Evolutionary conservation across 2,113 vertebrate genomes (phyloP).

Genomic region (Vimba vimba): DNA sequence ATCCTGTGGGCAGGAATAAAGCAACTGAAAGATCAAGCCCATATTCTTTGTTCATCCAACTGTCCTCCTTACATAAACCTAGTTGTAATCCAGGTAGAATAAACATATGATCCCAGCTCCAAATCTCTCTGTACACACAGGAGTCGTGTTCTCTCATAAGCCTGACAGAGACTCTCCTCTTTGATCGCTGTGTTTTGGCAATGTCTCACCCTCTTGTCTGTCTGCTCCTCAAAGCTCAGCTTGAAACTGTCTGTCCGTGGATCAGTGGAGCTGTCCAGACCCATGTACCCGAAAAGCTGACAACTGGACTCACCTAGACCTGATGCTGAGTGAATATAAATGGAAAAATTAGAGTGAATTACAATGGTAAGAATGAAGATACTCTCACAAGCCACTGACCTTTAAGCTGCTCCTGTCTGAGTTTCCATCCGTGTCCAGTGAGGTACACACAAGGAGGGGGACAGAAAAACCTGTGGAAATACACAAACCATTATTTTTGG

Average conservation of each 20-base stretch:
- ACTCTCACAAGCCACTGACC: slow-evolving; percentile 70
- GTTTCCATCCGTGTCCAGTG: slow-evolving; percentile 85
- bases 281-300: slow-evolving; percentile 87
- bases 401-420: slow-evolving; percentile 84
- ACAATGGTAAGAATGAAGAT: not conserved
- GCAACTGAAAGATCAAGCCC: not conserved
- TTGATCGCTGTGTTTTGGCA: not conserved
- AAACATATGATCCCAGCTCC: slow-evolving; percentile 12
- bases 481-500: not conserved
- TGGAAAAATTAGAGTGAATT: not conserved
- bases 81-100: not conserved
- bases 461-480: slow-evolving; percentile 88
- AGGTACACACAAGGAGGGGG: slow-evolving; percentile 95
- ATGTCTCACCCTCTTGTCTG: slow-evolving; percentile 79
- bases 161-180: not conserved
- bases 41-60: not conserved
- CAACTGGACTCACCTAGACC: slow-evolving; percentile 74
- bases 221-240: slow-evolving; percentile 87
- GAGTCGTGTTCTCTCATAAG: slow-evolving; percentile 20
- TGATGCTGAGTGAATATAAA: slow-evolving; percentile 65
- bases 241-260: slow-evolving; percentile 84
- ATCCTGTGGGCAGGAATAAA: not conserved
- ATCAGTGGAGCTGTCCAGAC: slow-evolving; percentile 84
- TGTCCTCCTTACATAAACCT: not conserved
- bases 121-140: slow-evolving; percentile 24